phyloP scores from a whole-genome alignment of 2,113 vertebrate species.

The Sturnira hondurensis region DNA sequence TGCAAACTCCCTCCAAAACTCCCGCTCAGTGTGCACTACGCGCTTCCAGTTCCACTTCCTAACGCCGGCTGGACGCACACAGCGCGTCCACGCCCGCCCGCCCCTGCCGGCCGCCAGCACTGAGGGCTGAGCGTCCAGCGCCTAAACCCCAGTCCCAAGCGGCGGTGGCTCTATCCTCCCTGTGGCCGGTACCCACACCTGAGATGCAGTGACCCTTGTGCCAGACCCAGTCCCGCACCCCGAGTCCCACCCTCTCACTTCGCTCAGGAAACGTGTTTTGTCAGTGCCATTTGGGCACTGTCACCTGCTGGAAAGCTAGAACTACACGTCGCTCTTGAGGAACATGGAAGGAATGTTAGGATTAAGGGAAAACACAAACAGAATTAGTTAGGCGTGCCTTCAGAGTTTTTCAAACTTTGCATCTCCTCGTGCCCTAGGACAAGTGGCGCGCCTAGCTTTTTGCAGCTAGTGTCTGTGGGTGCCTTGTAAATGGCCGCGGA shows the following conservation, averaged over 20 bases:
- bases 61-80: neutral
- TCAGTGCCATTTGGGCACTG: neutral
- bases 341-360: accelerated
- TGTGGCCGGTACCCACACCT: accelerated
- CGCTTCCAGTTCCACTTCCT: constrained; percentile 62
- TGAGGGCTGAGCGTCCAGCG: neutral
- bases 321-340: neutral
- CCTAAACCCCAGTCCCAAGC: accelerated
- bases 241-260: accelerated
- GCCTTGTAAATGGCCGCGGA: neutral
- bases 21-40: constrained; percentile 70
- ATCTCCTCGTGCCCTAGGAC: neutral
- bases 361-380: neutral
- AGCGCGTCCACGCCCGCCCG: neutral
- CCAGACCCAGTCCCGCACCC: neutral
- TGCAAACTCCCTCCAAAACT: constrained; percentile 88
- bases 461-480: neutral
- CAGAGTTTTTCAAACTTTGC: neutral
- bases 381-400: neutral
- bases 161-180: accelerated
- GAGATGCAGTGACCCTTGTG: accelerated
- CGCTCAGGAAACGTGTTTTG: neutral
- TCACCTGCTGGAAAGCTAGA: constrained; percentile 25
- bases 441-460: neutral
- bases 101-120: neutral